Evolutionary conservation across 2,113 vertebrate species (phyloP).

Genomic region (Hystrix brachyura): DNA sequence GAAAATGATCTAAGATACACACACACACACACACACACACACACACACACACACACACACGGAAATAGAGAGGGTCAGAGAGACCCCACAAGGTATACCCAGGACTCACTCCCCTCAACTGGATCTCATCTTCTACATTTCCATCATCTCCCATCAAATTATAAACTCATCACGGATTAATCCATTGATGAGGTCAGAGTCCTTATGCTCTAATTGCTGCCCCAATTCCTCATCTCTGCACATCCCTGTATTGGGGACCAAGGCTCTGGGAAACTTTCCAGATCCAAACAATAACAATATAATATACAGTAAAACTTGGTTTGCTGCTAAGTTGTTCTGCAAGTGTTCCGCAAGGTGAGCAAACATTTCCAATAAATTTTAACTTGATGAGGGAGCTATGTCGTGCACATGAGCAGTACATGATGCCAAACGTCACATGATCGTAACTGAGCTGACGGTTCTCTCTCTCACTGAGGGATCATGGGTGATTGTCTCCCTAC

Average conservation of each 20-base stretch:
- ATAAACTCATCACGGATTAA: background rate
- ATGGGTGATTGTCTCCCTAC: background rate
- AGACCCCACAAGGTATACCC: background rate
- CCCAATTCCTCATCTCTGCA: background rate
- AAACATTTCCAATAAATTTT: background rate
- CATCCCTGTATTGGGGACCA: background rate
- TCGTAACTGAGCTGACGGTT: too few relatives aligned
- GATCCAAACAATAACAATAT: background rate
- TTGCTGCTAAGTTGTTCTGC: background rate
- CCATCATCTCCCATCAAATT: background rate
- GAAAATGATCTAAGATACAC: background rate
- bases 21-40: background rate
- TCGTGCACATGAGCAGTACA: background rate
- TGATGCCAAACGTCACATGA: background rate
- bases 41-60: too few relatives aligned
- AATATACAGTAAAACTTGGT: background rate
- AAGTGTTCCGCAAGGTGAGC: background rate
- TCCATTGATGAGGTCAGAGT: background rate
- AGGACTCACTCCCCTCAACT: background rate
- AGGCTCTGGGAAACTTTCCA: background rate
- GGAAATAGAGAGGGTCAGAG: background rate
- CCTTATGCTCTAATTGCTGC: background rate
- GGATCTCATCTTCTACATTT: background rate
- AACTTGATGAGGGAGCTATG: background rate
- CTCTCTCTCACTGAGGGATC: background rate